Conservation (phyloP, 2,113 vertebrate species). For the Etheostoma spectabile region DNA sequence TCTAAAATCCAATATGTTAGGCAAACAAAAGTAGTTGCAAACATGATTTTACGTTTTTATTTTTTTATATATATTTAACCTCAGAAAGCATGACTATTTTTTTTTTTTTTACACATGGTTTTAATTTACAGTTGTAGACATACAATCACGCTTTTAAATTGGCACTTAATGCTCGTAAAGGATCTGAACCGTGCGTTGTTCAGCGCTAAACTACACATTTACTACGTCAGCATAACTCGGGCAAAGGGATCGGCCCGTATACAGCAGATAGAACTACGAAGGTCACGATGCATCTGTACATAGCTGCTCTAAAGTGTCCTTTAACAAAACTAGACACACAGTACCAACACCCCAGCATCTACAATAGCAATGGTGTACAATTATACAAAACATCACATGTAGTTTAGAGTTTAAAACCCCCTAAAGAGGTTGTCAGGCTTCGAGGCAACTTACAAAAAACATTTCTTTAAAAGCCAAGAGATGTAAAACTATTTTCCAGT, state of each 20-base stretch:
- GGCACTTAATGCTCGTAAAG: constrained; percentile 34
- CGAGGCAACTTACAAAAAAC: neutral
- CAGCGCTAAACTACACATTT: constrained; percentile 65
- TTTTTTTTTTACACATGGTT: constrained; percentile 38
- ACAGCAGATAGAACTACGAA: constrained; percentile 66
- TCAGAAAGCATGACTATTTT: constrained; percentile 35
- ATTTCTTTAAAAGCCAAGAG: constrained; percentile 12
- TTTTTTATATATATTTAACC: neutral
- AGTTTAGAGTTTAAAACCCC: constrained; percentile 11
- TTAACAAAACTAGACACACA: constrained; percentile 56
- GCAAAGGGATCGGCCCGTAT: constrained; percentile 54
- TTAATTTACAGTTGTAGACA: constrained; percentile 37
- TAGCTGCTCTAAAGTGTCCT: constrained; percentile 71
- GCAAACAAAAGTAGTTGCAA: neutral
- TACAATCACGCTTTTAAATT: constrained; percentile 54
- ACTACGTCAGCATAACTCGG: constrained; percentile 54
- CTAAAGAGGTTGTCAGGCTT: neutral
- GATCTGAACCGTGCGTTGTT: constrained; percentile 49
- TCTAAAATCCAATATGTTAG: neutral
- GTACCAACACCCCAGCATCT: constrained; percentile 68
- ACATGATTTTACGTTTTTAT: neutral
- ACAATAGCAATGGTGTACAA: constrained; percentile 35
- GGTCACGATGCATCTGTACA: constrained; percentile 69
- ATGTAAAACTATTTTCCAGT: constrained; percentile 10
- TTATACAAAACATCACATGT: constrained; percentile 6